These are phyloP conservation scores for Autographa pulchrina DNA, from an alignment of 2,888 invertebrate genomes.

Conservation along the genomic window DNA sequence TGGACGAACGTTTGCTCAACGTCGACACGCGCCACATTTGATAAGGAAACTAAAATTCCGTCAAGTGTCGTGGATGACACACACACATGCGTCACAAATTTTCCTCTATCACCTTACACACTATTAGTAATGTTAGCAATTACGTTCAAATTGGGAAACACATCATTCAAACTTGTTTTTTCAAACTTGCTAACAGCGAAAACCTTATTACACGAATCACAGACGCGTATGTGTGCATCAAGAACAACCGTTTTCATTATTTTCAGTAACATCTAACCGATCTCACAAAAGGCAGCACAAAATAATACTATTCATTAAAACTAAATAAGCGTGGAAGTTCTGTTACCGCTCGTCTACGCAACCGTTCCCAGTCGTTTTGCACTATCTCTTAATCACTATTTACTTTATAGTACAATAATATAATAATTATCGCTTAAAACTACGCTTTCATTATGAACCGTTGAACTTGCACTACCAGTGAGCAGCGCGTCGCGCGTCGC, in stretches of 20 bases:
- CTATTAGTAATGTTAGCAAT: conserved; percentile 54
- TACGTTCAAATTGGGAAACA: conserved; percentile 50
- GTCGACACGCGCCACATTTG: conserved; percentile 70
- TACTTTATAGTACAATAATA: conserved; percentile 85
- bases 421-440: conserved; percentile 83
- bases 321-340: conserved; percentile 65
- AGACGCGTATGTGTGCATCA: conserved; percentile 45
- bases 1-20: conserved; percentile 65
- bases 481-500: conserved; percentile 67
- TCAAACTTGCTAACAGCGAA: conserved; percentile 40
- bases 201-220: conserved; percentile 37
- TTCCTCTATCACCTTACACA: conserved; percentile 59
- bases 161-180: conserved; percentile 33
- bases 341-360: conserved; percentile 70
- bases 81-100: conserved; percentile 59
- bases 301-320: conserved; percentile 64
- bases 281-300: conserved; percentile 67
- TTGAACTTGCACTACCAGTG: conserved; percentile 73
- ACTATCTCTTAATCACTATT: conserved; percentile 85
- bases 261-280: conserved; percentile 58
- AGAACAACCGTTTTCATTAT: conserved; percentile 47
- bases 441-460: conserved; percentile 80
- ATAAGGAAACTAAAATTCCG: conserved; percentile 70
- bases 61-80: conserved; percentile 63
- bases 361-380: conserved; percentile 89